Percentiles rank a stretch among this genome's conserved stretches.
phyloP scores from a whole-genome alignment of 2,113 vertebrate genomes.

The Prinia subflava region DNA sequence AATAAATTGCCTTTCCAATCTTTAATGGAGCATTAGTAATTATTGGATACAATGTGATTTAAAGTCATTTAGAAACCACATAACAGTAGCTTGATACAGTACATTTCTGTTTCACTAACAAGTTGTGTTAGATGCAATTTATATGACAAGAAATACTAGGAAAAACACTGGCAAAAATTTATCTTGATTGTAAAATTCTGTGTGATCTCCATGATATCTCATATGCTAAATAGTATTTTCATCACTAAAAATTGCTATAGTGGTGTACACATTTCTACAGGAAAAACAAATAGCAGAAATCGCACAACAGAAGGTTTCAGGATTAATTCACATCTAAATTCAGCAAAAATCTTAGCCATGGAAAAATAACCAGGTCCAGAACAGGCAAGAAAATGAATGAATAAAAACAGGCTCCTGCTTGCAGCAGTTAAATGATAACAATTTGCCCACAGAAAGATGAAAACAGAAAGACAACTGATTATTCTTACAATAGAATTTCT shows the following conservation, averaged over 20 bases:
- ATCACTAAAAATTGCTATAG: background rate
- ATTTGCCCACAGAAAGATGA: background rate
- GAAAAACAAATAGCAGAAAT: background rate
- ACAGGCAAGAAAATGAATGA: background rate
- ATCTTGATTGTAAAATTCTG: background rate
- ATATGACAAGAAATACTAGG: background rate
- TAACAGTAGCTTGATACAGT: background rate
- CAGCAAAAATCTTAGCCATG: background rate
- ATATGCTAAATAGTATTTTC: background rate
- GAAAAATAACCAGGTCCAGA: background rate
- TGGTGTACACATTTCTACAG: background rate
- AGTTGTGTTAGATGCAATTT: background rate
- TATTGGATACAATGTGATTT: conserved; percentile 54
- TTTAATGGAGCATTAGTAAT: conserved; percentile 67
- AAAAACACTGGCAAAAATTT: background rate
- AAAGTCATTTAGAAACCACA: conserved; percentile 55
- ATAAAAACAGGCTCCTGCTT: background rate
- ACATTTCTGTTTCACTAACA: conserved; percentile 10
- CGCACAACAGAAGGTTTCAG: background rate
- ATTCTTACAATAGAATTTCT: background rate
- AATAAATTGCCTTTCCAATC: conserved; percentile 64
- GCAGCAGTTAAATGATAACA: background rate
- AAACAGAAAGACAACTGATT: background rate
- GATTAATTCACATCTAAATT: background rate
- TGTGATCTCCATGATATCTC: background rate